Conservation (phyloP, 2,113 vertebrate species). For the Grammomys surdaster region DNA sequence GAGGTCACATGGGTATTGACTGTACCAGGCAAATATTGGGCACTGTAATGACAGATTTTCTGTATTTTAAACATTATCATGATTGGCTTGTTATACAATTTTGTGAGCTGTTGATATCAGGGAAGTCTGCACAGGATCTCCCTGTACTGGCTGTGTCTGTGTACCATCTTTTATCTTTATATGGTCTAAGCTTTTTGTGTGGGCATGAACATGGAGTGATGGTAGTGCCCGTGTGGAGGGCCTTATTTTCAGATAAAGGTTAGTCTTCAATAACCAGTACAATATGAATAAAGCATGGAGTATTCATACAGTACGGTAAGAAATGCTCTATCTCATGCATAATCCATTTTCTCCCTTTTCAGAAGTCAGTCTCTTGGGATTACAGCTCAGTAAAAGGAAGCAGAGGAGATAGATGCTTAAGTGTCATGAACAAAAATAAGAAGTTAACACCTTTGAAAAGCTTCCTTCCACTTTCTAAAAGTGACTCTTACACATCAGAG, state of each 20-base stretch:
- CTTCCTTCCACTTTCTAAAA: slow-evolving; percentile 42
- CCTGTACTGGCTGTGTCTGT: not conserved
- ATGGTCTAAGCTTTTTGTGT: not conserved
- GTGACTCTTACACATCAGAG: not conserved
- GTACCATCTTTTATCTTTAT: not conserved
- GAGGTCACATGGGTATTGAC: not conserved
- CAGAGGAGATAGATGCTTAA: not conserved
- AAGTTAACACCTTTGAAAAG: slow-evolving; percentile 31
- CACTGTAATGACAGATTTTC: not conserved
- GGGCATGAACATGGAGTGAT: not conserved
- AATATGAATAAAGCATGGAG: not conserved
- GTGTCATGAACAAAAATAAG: not conserved
- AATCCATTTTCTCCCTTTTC: not conserved
- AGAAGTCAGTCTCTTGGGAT: not conserved
- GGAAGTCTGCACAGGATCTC: not conserved
- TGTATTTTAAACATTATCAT: not conserved
- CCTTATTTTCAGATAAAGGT: not conserved
- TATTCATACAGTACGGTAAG: not conserved
- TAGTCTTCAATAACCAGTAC: not conserved
- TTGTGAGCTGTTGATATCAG: not conserved
- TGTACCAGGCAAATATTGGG: not conserved
- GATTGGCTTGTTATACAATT: not conserved
- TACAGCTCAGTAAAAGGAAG: not conserved
- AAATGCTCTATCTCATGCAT: not conserved
- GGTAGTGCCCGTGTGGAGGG: too few relatives aligned